Percentiles rank a stretch among this genome's conserved stretches.
Conservation (phyloP, 2,888 invertebrate species). For the Chromoteleia sp. region DNA sequence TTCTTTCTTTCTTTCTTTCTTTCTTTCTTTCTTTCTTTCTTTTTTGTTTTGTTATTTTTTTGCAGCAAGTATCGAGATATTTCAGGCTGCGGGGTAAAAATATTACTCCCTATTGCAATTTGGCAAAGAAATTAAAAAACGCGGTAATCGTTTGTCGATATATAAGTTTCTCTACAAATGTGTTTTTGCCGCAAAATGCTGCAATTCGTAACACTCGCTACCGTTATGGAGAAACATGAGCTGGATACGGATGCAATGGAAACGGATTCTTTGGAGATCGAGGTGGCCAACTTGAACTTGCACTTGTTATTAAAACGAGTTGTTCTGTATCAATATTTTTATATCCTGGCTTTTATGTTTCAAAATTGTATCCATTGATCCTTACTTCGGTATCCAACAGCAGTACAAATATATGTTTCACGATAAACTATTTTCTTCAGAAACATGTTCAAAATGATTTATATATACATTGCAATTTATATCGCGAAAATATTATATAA, state of each 20-base stretch:
- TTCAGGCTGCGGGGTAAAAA: constrained; percentile 12
- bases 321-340: not conserved
- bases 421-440: too few relatives aligned
- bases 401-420: too few relatives aligned
- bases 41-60: too few relatives aligned
- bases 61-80: constrained; percentile 17
- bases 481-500: too few relatives aligned
- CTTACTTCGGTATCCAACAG: too few relatives aligned
- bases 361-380: too few relatives aligned
- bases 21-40: too few relatives aligned
- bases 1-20: too few relatives aligned
- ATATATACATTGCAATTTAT: too few relatives aligned
- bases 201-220: constrained; percentile 75
- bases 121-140: constrained; percentile 30
- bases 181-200: constrained; percentile 74
- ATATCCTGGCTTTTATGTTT: too few relatives aligned
- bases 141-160: constrained; percentile 58
- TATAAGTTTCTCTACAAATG: constrained; percentile 61
- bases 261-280: constrained; percentile 81
- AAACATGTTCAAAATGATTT: too few relatives aligned
- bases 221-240: constrained; percentile 80
- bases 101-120: constrained; percentile 46
- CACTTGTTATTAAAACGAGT: constrained; percentile 27
- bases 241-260: constrained; percentile 79
- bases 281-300: constrained; percentile 76